Evolutionary conservation across 2,113 vertebrate genomes (phyloP).

Genomic region (Delphinus delphis): DNA sequence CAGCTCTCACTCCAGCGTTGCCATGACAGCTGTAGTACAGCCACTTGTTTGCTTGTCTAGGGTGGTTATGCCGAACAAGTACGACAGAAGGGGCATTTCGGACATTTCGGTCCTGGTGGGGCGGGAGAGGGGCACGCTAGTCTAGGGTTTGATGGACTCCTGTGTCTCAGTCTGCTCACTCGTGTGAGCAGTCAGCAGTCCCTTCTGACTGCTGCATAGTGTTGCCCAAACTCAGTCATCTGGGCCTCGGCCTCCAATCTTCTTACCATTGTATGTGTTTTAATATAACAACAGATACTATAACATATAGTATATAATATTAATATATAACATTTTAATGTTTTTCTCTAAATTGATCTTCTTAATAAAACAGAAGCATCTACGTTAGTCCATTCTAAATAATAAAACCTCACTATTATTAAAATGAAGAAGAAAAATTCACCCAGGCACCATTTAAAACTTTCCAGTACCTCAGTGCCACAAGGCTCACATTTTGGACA

Average conservation of each 20-base stretch:
- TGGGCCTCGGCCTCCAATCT: neutral
- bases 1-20: neutral
- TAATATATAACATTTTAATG: neutral
- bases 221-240: neutral
- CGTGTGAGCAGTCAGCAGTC: no score
- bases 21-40: neutral
- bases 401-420: neutral
- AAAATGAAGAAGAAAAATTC: neutral
- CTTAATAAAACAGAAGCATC: neutral
- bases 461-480: neutral
- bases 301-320: neutral
- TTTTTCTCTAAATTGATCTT: neutral
- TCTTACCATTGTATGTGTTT: neutral
- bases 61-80: neutral
- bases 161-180: neutral
- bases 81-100: fast-evolving
- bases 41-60: neutral
- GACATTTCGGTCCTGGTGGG: neutral
- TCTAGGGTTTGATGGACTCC: neutral
- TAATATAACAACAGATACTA: neutral
- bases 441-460: neutral
- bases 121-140: neutral
- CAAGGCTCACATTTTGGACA: neutral
- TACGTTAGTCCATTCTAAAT: neutral
- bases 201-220: neutral